These are phyloP conservation scores for Sympetrum striolatum DNA, from an alignment of 2,888 invertebrate genomes.

Conservation along the genomic window DNA sequence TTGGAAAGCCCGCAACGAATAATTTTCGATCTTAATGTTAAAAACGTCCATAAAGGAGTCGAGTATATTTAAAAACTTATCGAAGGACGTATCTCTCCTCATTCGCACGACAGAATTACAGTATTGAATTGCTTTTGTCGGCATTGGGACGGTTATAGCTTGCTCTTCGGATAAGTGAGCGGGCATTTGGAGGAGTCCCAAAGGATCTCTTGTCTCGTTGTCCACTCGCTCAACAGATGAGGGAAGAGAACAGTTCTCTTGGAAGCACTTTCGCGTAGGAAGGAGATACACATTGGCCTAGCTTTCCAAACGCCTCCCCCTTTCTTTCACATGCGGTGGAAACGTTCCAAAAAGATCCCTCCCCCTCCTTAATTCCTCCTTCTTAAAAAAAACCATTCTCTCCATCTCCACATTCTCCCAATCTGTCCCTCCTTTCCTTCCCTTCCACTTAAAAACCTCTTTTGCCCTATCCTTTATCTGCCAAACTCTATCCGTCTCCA, in stretches of 20 bases:
- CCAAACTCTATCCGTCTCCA: not conserved
- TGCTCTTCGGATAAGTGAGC: not conserved
- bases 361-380: not conserved
- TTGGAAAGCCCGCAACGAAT: too few relatives aligned
- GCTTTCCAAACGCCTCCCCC: slow-evolving; percentile 9
- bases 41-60: too few relatives aligned
- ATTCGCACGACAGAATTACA: not conserved
- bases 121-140: not conserved
- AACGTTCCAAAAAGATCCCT: not conserved
- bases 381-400: not conserved
- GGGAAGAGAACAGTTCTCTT: not conserved
- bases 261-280: slow-evolving; percentile 15
- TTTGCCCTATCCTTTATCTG: not conserved
- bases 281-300: not conserved
- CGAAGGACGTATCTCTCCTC: too few relatives aligned
- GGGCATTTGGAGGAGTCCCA: not conserved
- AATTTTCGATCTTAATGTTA: too few relatives aligned
- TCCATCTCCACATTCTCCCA: not conserved
- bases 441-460: not conserved
- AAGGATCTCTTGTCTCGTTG: not conserved
- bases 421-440: not conserved
- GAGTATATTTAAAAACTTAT: too few relatives aligned
- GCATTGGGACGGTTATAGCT: not conserved
- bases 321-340: slow-evolving; percentile 2
- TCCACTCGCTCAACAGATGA: slow-evolving; percentile 21